phyloP scores from a whole-genome alignment of 2,888 invertebrate species.

The Metopia argyrocephala region DNA sequence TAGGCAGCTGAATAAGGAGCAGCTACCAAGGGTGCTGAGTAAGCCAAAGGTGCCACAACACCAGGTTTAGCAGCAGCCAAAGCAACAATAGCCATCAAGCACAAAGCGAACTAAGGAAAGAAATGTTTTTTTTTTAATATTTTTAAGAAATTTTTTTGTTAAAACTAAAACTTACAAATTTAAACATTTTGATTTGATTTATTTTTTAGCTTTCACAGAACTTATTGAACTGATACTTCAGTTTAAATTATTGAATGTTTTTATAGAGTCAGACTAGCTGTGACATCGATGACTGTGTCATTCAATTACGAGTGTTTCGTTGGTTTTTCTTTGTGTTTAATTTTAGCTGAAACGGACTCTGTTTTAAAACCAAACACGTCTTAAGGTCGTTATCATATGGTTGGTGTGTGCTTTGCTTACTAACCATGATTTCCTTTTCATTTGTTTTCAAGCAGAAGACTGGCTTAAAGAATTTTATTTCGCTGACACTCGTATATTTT shows the following conservation, averaged over 20 bases:
- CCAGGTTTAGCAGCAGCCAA: conserved; percentile 67
- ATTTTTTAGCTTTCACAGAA: conserved; percentile 34
- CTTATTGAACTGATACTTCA: conserved; percentile 37
- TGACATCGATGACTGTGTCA: too few species aligned
- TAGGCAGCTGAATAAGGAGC: conserved; percentile 70
- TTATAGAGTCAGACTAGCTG: conserved; percentile 22
- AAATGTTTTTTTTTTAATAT: conserved; percentile 12
- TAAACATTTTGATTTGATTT: conserved; percentile 61
- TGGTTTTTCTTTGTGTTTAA: neutral
- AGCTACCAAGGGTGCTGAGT: conserved; percentile 66
- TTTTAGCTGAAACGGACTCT: neutral
- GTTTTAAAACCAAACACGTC: conserved; percentile 47
- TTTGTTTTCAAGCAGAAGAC: too few species aligned
- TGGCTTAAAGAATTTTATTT: too few species aligned
- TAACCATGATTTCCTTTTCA: conserved; percentile 25
- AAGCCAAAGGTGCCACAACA: conserved; percentile 66
- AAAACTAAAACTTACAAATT: conserved; percentile 58
- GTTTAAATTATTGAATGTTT: neutral
- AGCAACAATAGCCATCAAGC: conserved; percentile 66
- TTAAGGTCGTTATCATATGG: conserved; percentile 37
- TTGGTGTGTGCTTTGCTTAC: conserved; percentile 27
- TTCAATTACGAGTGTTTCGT: too few species aligned
- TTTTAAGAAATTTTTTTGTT: neutral
- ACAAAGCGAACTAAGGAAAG: conserved; percentile 59
- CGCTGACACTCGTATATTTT: too few species aligned